Base-by-base conservation (phyloP, 2,888 invertebrate species). In the Entomobrya proxima region DNA sequence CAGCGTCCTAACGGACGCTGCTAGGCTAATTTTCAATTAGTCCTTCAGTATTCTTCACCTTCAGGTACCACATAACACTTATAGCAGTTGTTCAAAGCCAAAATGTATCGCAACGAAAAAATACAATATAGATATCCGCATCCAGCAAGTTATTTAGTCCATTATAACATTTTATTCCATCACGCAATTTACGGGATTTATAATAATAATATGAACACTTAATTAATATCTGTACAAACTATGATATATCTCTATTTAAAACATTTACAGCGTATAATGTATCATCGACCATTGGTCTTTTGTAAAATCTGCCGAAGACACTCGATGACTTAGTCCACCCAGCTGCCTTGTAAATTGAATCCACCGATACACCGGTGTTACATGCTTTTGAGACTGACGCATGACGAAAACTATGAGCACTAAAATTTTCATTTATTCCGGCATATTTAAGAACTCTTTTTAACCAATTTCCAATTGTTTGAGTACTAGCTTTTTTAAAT, bases 381-480 rank as follows among this genome's bases (percentile, higher is more conserved):
- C 18, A 21, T 2, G 69, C 69, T 69, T 37, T 44, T 5, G 69
- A 69, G 7, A 35, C 35, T 11, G 69, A 27, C 2, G 40, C 37
- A 69, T 69, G 69, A 21, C 69, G 37, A n/a, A 40, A 37, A 69
- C 64, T 64, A n/a, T 64, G 64, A n/a, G 32, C 64, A 13, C 18
- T 11, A n/a, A 64, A 64, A 7, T 0, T 40, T 9, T 44, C 15
- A 44, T 76, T 40, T 9, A 83, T 30, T 7, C 83, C 84, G 27
- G 72, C 58, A 4, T 21, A 1, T 27, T n/a, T 15, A 15, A 80
- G 37, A 52, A 37, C 37, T 1, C 4, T 13, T 55, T 27, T 30
- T 9, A 80, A 11, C 80, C 80, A 80, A 7, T 50, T 35, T 1
- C 21, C 47, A 61, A 86, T 72, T 1, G 87, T 87, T n/a, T 87